Conservation (phyloP, 2,888 invertebrate species). For the Cepaea hortensis region DNA sequence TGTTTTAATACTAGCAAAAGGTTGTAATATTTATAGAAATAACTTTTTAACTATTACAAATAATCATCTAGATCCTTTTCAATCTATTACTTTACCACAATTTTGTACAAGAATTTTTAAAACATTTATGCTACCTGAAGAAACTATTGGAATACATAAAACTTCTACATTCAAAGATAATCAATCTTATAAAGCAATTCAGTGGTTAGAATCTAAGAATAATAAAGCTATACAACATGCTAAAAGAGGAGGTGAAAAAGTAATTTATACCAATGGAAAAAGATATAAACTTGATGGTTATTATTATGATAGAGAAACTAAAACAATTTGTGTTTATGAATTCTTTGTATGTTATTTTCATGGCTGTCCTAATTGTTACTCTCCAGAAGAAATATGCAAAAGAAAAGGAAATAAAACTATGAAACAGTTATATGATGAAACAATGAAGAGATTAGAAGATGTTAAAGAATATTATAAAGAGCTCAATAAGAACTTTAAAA, state of each 20-base stretch:
- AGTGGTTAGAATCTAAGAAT: slow-evolving; percentile 5
- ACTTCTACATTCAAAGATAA: slow-evolving; percentile 1
- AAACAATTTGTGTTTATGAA: background rate
- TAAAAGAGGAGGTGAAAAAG: slow-evolving; percentile 5
- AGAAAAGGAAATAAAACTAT: slow-evolving; percentile 24
- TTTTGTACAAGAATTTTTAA: slow-evolving; percentile 11
- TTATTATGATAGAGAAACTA: slow-evolving; percentile 16
- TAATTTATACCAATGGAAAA: background rate
- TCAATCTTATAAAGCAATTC: slow-evolving; percentile 17
- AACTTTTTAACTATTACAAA: slow-evolving; percentile 13
- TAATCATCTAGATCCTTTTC: slow-evolving; percentile 4
- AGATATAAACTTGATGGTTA: slow-evolving; percentile 23
- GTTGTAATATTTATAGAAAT: slow-evolving; percentile 13
- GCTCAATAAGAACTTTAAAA: background rate
- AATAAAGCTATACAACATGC: background rate
- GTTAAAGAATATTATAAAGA: slow-evolving; percentile 4
- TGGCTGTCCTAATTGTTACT: slow-evolving; percentile 20
- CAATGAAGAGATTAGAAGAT: slow-evolving; percentile 15
- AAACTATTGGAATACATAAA: slow-evolving; percentile 20
- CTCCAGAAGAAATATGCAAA: slow-evolving; percentile 10
- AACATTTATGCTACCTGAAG: background rate
- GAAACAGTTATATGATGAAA: slow-evolving; percentile 1
- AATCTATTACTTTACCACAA: slow-evolving; percentile 21
- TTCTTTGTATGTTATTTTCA: slow-evolving; percentile 26
- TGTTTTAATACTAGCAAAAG: slow-evolving; percentile 29